A percentile compares a stretch with the other conserved stretches of the same genome.
phyloP scores from a whole-genome alignment of 2,113 vertebrate species.

The Buteo buteo region DNA sequence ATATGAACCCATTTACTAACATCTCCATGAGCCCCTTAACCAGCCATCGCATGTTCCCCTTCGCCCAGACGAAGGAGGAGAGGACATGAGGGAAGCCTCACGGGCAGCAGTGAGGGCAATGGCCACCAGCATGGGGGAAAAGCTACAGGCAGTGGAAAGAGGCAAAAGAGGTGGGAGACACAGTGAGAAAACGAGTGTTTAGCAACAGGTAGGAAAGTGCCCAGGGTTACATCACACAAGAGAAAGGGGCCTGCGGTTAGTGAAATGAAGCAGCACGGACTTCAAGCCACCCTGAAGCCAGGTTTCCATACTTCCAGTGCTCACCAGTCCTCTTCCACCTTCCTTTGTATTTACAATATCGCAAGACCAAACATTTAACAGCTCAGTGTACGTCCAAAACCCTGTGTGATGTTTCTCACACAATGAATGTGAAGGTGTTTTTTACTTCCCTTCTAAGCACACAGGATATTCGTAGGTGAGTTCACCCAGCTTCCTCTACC shows the following conservation, averaged over 20 bases:
- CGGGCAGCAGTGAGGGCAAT: rapidly evolving
- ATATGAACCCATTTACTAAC: background rate
- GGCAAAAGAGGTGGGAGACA: background rate
- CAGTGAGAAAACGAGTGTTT: background rate
- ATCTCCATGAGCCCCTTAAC: background rate
- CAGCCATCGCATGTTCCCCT: background rate
- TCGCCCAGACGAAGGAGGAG: background rate
- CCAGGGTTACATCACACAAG: background rate
- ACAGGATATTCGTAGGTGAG: background rate
- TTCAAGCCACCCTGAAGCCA: background rate
- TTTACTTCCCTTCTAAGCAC: background rate
- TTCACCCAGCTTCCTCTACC: background rate
- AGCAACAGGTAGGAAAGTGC: background rate
- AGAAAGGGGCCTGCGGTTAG: background rate
- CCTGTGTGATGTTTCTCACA: background rate
- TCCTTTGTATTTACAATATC: background rate
- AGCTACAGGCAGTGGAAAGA: background rate
- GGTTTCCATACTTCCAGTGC: background rate
- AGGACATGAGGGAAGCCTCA: background rate
- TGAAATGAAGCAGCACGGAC: rapidly evolving
- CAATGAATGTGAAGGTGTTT: background rate
- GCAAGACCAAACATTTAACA: background rate
- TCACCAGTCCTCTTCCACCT: background rate
- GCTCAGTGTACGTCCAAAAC: background rate
- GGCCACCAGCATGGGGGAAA: background rate